Conservation (phyloP, 2,113 vertebrate genomes). For the Herpailurus yagouaroundi region DNA sequence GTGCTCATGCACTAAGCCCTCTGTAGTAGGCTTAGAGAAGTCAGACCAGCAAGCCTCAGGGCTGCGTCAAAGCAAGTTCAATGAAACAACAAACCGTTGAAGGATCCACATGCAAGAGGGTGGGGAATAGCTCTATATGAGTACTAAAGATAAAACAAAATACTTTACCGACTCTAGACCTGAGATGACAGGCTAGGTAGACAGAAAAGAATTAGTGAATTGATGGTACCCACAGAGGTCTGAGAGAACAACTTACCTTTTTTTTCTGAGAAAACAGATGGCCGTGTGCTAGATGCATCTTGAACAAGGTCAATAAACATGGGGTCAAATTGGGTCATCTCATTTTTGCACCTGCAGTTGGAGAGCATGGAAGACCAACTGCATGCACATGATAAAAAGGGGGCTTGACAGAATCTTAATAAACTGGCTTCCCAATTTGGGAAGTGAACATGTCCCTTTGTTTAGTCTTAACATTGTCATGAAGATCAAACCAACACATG, state of each 20-base stretch:
- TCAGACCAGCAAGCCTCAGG: neutral
- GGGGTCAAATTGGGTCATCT: constrained; percentile 34
- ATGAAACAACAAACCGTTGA: neutral
- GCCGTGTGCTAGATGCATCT: constrained; percentile 14
- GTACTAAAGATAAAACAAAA: neutral
- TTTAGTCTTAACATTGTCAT: neutral
- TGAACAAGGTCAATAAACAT: constrained; percentile 52
- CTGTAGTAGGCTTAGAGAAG: neutral
- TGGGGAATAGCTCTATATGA: neutral
- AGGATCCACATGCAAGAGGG: constrained; percentile 16
- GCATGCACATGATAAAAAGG: neutral
- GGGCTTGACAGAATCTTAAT: neutral
- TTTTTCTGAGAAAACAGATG: constrained; percentile 44
- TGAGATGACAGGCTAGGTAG: constrained; percentile 6
- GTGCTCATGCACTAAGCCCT: neutral
- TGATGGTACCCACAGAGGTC: neutral
- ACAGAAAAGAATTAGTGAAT: constrained; percentile 54
- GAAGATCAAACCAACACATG: neutral
- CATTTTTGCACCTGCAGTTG: constrained; percentile 50
- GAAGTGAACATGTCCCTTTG: neutral
- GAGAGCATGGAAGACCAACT: constrained; percentile 59
- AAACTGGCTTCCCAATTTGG: neutral
- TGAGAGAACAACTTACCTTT: constrained; percentile 23
- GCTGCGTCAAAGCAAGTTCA: neutral
- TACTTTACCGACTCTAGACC: constrained; percentile 7